phyloP scores from a whole-genome alignment of 2,888 invertebrate species.

The Oeneis ivallda region DNA sequence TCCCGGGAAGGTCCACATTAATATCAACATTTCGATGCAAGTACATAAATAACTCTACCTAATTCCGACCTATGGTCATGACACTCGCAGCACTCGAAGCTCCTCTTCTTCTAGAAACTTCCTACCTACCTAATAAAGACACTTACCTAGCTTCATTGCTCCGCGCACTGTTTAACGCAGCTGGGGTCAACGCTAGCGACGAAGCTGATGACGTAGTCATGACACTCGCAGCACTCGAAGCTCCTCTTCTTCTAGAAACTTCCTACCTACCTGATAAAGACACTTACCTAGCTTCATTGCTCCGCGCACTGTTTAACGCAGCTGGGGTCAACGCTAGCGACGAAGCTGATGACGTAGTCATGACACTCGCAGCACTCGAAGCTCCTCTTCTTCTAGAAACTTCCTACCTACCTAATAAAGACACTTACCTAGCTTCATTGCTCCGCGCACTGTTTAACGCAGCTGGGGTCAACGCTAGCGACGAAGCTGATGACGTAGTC shows the following conservation, averaged over 20 bases:
- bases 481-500: constrained; percentile 76
- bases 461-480: constrained; percentile 71
- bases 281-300: constrained; percentile 82
- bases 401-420: too few relatives aligned
- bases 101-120: too few relatives aligned
- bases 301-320: constrained; percentile 71
- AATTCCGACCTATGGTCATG: too few relatives aligned
- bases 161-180: constrained; percentile 71
- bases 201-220: constrained; percentile 78
- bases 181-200: constrained; percentile 71
- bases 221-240: constrained; percentile 72
- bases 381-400: constrained; percentile 70
- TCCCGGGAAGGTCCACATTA: too few relatives aligned
- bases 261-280: too few relatives aligned
- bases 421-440: constrained; percentile 81
- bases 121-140: too few relatives aligned
- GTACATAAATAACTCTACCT: too few relatives aligned
- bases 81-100: constrained; percentile 74
- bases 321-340: constrained; percentile 73
- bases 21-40: too few relatives aligned
- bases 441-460: constrained; percentile 73
- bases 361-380: constrained; percentile 72
- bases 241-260: constrained; percentile 68
- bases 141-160: constrained; percentile 82
- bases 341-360: constrained; percentile 77